Conservation (phyloP, 2,888 invertebrate species). For the Andrena bicolor region DNA sequence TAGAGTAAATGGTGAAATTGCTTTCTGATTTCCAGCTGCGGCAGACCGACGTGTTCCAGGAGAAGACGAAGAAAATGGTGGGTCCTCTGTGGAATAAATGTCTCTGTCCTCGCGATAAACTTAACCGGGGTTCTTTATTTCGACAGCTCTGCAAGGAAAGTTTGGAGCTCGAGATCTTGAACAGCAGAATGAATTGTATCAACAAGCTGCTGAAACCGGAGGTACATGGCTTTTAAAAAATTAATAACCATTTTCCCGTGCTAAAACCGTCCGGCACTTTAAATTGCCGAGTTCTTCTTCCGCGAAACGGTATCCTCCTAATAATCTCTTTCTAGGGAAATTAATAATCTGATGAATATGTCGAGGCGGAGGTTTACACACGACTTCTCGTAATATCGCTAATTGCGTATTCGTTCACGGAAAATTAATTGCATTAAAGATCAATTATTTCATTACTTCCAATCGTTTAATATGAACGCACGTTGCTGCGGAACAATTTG, state of each 20-base stretch:
- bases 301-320: no score
- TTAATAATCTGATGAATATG: not conserved
- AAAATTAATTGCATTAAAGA: not conserved
- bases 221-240: constrained; percentile 63
- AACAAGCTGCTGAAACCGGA: constrained; percentile 78
- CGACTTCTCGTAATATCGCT: not conserved
- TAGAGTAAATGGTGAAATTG: constrained; percentile 45
- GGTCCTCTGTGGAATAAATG: constrained; percentile 55
- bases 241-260: not conserved
- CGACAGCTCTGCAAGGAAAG: constrained; percentile 80
- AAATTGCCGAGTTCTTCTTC: no score
- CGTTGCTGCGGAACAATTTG: not conserved
- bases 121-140: constrained; percentile 14
- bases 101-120: not conserved
- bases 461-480: not conserved
- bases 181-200: constrained; percentile 80
- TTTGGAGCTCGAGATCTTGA: constrained; percentile 81
- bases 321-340: not conserved
- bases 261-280: not conserved
- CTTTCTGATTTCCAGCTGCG: constrained; percentile 76
- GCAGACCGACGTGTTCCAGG: constrained; percentile 80
- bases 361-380: not conserved
- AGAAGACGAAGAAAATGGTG: constrained; percentile 81
- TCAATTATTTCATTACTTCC: not conserved
- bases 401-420: not conserved